Evolutionary conservation across 1,140 invertebrate species (phyloP).

Genomic region (Drosophila ambigua): DNA sequence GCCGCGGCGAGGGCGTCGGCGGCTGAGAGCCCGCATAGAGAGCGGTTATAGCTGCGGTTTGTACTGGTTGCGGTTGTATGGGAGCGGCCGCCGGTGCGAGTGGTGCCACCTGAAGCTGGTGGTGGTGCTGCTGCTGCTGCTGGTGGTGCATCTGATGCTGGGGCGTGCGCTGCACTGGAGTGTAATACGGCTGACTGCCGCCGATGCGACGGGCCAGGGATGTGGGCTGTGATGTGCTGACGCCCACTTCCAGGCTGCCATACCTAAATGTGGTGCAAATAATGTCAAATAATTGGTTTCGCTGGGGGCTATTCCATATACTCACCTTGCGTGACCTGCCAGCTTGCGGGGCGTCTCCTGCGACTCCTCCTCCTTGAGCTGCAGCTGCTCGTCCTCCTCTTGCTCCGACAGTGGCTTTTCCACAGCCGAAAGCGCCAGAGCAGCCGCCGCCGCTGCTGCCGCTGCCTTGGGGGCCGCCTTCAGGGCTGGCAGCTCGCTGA

Average conservation of each 20-base stretch:
- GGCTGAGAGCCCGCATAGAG: conserved; percentile 84
- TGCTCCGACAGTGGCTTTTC: conserved; percentile 1
- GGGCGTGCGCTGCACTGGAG: conserved; percentile 66
- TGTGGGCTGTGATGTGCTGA: conserved; percentile 54
- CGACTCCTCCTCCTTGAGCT: conserved; percentile 48
- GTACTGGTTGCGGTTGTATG: conserved; percentile 82
- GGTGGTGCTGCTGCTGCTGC: conserved; percentile 51
- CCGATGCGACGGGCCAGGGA: conserved; percentile 58
- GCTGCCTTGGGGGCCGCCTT: conserved; percentile 69
- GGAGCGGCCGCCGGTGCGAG: conserved; percentile 26
- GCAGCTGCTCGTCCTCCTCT: conserved; percentile 83
- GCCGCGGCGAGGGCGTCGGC: conserved; percentile 88
- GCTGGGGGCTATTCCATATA: too few relatives aligned
- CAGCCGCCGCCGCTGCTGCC: neutral
- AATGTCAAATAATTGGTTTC: too few relatives aligned
- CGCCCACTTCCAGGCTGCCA: conserved; percentile 16
- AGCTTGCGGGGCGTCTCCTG: conserved; percentile 40
- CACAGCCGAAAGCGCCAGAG: too few relatives aligned
- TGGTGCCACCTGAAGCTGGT: conserved; percentile 40
- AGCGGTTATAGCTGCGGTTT: conserved; percentile 61
- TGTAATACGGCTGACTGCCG: conserved; percentile 67
- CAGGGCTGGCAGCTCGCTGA: conserved; percentile 73
- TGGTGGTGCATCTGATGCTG: conserved; percentile 67
- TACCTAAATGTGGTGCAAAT: conserved; percentile 1
- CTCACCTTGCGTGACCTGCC: conserved; percentile 23